These are phyloP conservation scores for Sciurus niger DNA, from an alignment of 2,113 vertebrate species.

Conservation along the genomic window DNA sequence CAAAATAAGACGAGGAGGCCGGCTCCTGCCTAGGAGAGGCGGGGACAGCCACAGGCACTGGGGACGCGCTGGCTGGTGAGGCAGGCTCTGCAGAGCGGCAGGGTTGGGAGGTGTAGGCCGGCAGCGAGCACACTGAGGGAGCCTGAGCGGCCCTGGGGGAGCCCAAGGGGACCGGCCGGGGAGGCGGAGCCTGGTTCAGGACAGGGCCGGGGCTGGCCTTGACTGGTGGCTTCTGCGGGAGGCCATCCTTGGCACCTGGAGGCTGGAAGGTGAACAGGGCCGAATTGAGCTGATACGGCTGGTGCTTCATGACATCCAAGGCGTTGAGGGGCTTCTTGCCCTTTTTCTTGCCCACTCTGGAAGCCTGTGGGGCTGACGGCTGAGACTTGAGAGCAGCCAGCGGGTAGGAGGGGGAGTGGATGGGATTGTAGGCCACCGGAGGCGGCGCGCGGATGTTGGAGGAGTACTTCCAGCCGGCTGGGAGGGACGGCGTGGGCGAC, in stretches of 20 bases:
- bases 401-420: slow-evolving; percentile 96
- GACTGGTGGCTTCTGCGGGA: slow-evolving; percentile 86
- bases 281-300: slow-evolving; percentile 96
- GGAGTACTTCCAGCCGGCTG: slow-evolving; percentile 97
- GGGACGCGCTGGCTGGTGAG: slow-evolving; percentile 86
- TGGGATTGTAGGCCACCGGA: slow-evolving; percentile 95
- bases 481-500: slow-evolving; percentile 95
- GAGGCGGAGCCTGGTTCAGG: slow-evolving; percentile 87
- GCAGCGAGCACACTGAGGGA: slow-evolving; percentile 89
- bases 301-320: slow-evolving; percentile 98
- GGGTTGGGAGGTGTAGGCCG: slow-evolving; percentile 90
- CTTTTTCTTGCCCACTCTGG: slow-evolving; percentile 89
- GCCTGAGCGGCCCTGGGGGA: slow-evolving; percentile 80
- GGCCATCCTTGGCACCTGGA: slow-evolving; percentile 90
- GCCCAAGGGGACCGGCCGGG: slow-evolving; percentile 84
- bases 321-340: slow-evolving; percentile 94
- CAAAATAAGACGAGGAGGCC: slow-evolving; percentile 84
- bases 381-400: slow-evolving; percentile 92
- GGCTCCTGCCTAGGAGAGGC: slow-evolving; percentile 92
- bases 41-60: slow-evolving; percentile 86
- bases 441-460: slow-evolving; percentile 97
- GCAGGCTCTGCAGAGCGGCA: slow-evolving; percentile 88
- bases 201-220: slow-evolving; percentile 85
- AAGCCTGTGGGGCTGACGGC: slow-evolving; percentile 84
- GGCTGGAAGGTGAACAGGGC: slow-evolving; percentile 97